Conservation (phyloP, 2,797 vertebrate species). For the Erithacus rubecula region DNA sequence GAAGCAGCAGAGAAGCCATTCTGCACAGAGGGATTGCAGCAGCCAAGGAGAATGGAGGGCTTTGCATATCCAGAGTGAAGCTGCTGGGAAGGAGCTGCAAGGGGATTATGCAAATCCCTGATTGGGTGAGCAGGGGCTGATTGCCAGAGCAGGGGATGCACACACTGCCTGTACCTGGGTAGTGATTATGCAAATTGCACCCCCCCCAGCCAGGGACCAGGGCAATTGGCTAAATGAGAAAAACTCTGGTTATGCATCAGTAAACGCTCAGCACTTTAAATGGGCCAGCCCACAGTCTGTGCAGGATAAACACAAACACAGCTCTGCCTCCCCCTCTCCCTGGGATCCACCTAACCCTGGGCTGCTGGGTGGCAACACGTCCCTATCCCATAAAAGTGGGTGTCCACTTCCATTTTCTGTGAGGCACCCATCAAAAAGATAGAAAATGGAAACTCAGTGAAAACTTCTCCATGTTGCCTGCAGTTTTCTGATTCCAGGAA, state of each 20-base stretch:
- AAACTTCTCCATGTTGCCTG: not conserved
- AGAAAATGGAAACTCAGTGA: not conserved
- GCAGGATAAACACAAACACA: not conserved
- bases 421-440: not conserved
- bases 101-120: conserved; percentile 65
- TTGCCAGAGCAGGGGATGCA: conserved; percentile 45
- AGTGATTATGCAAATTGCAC: conserved; percentile 45
- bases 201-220: conserved; percentile 27
- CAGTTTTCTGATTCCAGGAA: not conserved
- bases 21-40: not conserved
- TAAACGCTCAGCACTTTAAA: not conserved
- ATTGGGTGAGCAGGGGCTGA: conserved; percentile 58
- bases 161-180: conserved; percentile 21
- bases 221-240: conserved; percentile 41
- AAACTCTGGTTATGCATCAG: not conserved
- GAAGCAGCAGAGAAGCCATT: conserved; percentile 1
- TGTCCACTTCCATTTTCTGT: not conserved
- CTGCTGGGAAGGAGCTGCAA: conserved; percentile 49
- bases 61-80: conserved; percentile 45
- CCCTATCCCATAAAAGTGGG: fast-evolving
- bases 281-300: not conserved
- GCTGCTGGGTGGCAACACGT: not conserved
- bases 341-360: fast-evolving
- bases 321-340: not conserved
- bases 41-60: conserved; percentile 49